phyloP scores from a whole-genome alignment of 1,140 invertebrate species.

The Drosophila paulistorum region DNA sequence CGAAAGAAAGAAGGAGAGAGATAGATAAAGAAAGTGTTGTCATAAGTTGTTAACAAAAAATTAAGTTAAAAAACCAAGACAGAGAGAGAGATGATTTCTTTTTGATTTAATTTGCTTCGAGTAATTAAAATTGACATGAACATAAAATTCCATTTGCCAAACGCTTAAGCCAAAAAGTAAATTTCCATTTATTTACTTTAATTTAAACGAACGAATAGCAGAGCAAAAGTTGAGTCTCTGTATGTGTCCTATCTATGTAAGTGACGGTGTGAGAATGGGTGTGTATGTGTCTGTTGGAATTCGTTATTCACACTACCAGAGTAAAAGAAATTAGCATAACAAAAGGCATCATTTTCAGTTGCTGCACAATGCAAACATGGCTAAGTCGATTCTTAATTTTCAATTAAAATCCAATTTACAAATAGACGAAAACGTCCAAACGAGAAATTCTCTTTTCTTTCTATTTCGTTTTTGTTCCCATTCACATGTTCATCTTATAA shows the following conservation, averaged over 20 bases:
- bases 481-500: not conserved
- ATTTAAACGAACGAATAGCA: conserved; percentile 55
- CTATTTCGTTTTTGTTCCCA: conserved; percentile 20
- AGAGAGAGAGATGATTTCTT: conserved; percentile 16
- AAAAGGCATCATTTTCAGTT: conserved; percentile 57
- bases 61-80: conserved; percentile 25
- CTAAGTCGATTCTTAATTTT: conserved; percentile 80
- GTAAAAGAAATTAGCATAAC: conserved; percentile 72
- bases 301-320: conserved; percentile 41
- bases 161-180: conserved; percentile 75
- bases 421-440: conserved; percentile 53
- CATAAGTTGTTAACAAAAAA: conserved; percentile 57
- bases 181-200: conserved; percentile 76
- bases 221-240: conserved; percentile 22
- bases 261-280: not conserved
- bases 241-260: conserved; percentile 36
- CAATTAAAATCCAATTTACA: conserved; percentile 79
- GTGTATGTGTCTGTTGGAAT: not conserved
- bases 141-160: conserved; percentile 44
- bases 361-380: conserved; percentile 76
- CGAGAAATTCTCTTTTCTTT: conserved; percentile 27
- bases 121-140: conserved; percentile 62
- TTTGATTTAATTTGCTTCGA: conserved; percentile 61
- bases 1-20: not conserved
- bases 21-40: conserved; percentile 46